phyloP scores from a whole-genome alignment of 2,888 invertebrate genomes.

The Aphodius sticticus region DNA sequence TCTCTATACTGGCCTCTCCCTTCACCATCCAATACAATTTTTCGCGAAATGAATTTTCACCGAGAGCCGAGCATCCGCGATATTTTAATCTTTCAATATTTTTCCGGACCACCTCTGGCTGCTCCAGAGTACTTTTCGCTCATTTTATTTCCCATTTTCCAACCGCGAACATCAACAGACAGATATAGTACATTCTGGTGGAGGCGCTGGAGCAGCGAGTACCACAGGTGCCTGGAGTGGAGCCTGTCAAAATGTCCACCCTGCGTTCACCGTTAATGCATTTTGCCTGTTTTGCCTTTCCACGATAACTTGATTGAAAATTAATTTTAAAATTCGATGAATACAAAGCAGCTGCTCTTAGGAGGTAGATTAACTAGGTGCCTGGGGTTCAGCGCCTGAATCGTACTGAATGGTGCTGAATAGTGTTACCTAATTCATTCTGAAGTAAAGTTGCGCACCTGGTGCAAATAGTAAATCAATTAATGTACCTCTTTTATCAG shows the following conservation, averaged over 20 bases:
- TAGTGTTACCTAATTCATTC: too few relatives aligned
- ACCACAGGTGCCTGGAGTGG: not conserved
- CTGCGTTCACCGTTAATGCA: constrained; percentile 40
- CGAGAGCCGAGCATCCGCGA: not conserved
- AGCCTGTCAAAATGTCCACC: constrained; percentile 21
- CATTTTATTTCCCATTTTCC: constrained; percentile 20
- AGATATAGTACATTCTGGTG: not conserved
- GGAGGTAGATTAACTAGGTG: not conserved
- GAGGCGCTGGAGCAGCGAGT: not conserved
- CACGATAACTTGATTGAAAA: constrained; percentile 41
- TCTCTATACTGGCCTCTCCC: not conserved
- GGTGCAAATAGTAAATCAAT: too few relatives aligned
- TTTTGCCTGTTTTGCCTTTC: constrained; percentile 43
- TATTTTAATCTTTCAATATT: constrained; percentile 27
- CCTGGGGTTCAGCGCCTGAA: too few relatives aligned
- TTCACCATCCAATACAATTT: constrained; percentile 12
- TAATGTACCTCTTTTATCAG: too few relatives aligned
- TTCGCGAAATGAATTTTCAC: constrained; percentile 22
- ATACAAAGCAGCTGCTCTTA: constrained; percentile 38
- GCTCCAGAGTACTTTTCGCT: not conserved
- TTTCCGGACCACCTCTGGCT: constrained; percentile 6
- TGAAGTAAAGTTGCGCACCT: too few relatives aligned
- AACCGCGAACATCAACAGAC: constrained; percentile 8
- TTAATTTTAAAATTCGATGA: constrained; percentile 45
- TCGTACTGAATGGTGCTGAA: too few relatives aligned